Base-by-base conservation (phyloP, 1,140 invertebrate species). In the Calephelis nemesis region DNA sequence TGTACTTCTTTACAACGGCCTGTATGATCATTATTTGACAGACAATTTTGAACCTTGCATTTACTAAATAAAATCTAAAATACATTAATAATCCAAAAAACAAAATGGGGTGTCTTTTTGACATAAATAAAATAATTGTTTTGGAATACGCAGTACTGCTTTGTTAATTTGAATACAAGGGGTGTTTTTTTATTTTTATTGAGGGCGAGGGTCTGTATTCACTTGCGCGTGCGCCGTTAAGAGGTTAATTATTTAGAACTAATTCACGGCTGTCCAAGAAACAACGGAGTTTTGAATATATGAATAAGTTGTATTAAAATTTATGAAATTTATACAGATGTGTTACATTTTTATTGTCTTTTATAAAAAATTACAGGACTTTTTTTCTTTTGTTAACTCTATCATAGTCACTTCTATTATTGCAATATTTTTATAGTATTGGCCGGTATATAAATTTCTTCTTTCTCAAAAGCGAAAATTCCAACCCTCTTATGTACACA, bases 91-190 rank as follows among this genome's bases (percentile, higher is more conserved):
- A n/a, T 0, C 7, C 12, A 39, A 13, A 67, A 58, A 49, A 47
- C 64, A 71, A 71, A 77, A 74, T 78, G 74, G 82, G 82, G 82
- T 80, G 75, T 77, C 75, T 81, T 83, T 74, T 82, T 78, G 74
- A 70, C 73, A 77, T 71, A 77, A 83, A 85, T 83, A 80, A 84
- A 89, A 88, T 90, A 90, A 87, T 90, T 86, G 77, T 81, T 80
- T 82, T 74, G 78, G 81, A 88, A 87, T 81, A 84, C 82, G 77
- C 77, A 80, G 83, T 90, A 88, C 85, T 88, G 87, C 83, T 88
- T 88, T 88, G 87, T 88, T 90, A 87, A 90, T 88, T 90, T 87
- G 81, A 88, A 88, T 90, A 87, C 72, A 74, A 76, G 77, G 82
- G 81, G 76, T 75, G 77, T 75, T 74, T 79, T 79, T 77, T 74